These are phyloP conservation scores for Corythoichthys intestinalis DNA, from an alignment of 2,113 vertebrate genomes.

Conservation along the genomic window DNA sequence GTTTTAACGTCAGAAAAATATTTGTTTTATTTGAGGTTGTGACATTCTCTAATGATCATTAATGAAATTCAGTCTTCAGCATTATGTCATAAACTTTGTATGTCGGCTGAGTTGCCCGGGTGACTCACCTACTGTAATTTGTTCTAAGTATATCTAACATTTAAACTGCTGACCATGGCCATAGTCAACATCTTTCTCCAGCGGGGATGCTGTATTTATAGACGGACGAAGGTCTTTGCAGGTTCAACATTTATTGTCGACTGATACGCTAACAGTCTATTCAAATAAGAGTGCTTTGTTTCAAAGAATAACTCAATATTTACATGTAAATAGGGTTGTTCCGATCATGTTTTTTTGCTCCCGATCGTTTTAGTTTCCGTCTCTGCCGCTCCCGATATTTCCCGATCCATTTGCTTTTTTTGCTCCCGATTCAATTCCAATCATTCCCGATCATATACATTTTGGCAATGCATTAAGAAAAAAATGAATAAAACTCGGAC, in stretches of 20 bases:
- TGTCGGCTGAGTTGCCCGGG: not conserved
- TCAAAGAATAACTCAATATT: not conserved
- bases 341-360: no score
- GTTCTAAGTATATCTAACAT: constrained; percentile 8
- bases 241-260: not conserved
- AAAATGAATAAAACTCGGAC: no score
- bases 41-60: not conserved
- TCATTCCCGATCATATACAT: no score
- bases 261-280: not conserved
- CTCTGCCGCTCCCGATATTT: no score
- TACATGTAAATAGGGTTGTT: not conserved
- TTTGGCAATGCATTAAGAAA: no score
- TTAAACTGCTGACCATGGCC: constrained; percentile 7
- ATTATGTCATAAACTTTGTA: not conserved
- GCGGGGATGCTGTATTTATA: not conserved
- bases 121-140: not conserved
- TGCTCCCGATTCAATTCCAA: no score
- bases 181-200: constrained; percentile 2
- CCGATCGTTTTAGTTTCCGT: no score
- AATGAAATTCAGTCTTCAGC: not conserved
- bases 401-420: no score
- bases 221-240: constrained; percentile 1
- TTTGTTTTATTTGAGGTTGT: not conserved
- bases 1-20: not conserved
- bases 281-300: constrained; percentile 1